These are phyloP conservation scores for Lypha dubia DNA, from an alignment of 2,888 invertebrate genomes.

Conservation along the genomic window DNA sequence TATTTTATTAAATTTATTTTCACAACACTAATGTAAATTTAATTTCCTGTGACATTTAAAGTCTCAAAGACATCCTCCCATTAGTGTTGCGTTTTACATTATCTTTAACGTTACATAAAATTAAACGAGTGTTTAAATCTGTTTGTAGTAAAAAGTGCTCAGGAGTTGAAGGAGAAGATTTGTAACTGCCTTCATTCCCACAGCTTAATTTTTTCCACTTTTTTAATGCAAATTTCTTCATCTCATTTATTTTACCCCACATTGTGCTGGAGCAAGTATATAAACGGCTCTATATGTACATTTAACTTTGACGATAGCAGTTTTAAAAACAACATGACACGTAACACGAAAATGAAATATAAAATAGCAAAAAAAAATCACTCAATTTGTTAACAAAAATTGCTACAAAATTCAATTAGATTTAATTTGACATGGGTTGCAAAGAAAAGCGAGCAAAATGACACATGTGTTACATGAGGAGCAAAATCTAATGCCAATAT, in stretches of 20 bases:
- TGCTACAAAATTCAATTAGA: slow-evolving; percentile 62
- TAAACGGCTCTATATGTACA: neutral
- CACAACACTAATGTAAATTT: slow-evolving; percentile 16
- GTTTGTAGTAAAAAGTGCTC: neutral
- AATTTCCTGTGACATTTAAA: slow-evolving; percentile 47
- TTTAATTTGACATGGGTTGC: slow-evolving; percentile 16
- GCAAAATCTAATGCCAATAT: neutral
- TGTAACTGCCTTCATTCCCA: neutral
- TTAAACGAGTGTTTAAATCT: neutral
- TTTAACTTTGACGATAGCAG: neutral
- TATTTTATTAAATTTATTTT: neutral
- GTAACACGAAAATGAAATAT: slow-evolving; percentile 15
- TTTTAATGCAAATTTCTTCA: slow-evolving; percentile 44
- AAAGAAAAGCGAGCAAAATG: neutral
- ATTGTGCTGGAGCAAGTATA: neutral
- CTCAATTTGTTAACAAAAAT: slow-evolving; percentile 56
- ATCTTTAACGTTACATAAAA: neutral
- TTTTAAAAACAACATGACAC: slow-evolving; percentile 16
- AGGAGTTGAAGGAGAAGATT: neutral
- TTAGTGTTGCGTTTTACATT: slow-evolving; percentile 5
- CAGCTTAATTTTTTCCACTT: slow-evolving; percentile 47
- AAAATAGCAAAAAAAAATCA: slow-evolving; percentile 26
- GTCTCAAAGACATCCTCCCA: slow-evolving; percentile 1
- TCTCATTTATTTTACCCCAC: slow-evolving; percentile 13
- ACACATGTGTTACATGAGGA: neutral